A percentile compares a stretch with the other conserved stretches of the same genome.
phyloP scores from a whole-genome alignment of 2,113 vertebrate species.

The Limnothrissa miodon region DNA sequence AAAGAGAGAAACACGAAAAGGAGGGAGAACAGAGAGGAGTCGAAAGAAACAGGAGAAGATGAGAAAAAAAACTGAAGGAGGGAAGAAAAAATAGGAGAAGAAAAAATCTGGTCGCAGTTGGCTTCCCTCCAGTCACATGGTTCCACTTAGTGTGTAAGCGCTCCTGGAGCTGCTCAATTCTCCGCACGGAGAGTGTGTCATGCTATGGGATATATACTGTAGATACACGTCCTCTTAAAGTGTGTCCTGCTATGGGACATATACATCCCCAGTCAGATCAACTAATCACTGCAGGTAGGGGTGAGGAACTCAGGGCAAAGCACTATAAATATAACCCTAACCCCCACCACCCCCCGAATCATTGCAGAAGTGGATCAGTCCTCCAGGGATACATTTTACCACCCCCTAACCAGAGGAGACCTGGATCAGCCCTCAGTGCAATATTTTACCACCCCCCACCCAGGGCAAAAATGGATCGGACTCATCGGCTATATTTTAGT shows the following conservation, averaged over 20 bases:
- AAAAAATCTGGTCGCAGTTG: slow-evolving; percentile 47
- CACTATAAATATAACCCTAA: slow-evolving; percentile 14
- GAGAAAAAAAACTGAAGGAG: background rate
- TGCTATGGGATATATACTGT: slow-evolving; percentile 57
- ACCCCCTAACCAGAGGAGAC: too few relatives aligned
- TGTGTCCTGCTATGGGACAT: slow-evolving; percentile 58
- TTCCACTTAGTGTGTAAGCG: slow-evolving; percentile 60
- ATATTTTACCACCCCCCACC: background rate
- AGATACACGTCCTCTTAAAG: too few relatives aligned
- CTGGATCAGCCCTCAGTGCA: too few relatives aligned
- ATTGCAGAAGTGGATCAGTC: background rate
- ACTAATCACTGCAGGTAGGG: slow-evolving; percentile 43
- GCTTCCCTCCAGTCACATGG: slow-evolving; percentile 71
- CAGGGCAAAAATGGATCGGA: background rate
- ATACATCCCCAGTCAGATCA: slow-evolving; percentile 49
- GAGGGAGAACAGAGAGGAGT: background rate
- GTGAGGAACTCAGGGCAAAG: slow-evolving; percentile 3
- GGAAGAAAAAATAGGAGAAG: background rate
- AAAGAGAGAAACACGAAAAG: background rate
- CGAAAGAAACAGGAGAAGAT: background rate
- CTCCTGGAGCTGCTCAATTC: slow-evolving; percentile 57
- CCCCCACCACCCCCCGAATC: background rate
- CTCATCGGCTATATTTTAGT: too few relatives aligned
- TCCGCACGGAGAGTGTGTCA: slow-evolving; percentile 56
- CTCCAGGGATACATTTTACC: background rate